Evolutionary conservation across 35 echinoderm and acorn worm species (phyloP).

Genomic region (Ptychodera flava): DNA sequence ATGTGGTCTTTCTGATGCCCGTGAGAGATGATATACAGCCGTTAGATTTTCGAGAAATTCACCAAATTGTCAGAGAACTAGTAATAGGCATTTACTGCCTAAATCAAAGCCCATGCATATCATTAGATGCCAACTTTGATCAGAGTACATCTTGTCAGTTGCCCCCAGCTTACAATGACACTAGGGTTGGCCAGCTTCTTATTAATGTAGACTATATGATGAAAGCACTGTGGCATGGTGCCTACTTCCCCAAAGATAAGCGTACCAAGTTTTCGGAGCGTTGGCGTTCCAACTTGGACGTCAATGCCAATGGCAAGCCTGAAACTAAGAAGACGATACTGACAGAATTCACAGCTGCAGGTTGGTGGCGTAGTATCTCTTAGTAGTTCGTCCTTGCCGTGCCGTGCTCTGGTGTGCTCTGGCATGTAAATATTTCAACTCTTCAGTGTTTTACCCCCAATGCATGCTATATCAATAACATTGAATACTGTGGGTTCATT

Average conservation of each 20-base stretch:
- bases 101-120: slow-evolving; percentile 68
- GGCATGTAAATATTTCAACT: no score
- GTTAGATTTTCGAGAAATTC: slow-evolving; percentile 83
- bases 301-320: slow-evolving; percentile 62
- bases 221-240: slow-evolving; percentile 89
- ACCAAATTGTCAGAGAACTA: slow-evolving; percentile 82
- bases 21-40: slow-evolving; percentile 38
- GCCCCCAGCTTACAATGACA: slow-evolving; percentile 88
- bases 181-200: slow-evolving; percentile 61
- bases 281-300: slow-evolving; percentile 90
- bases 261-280: slow-evolving; percentile 79
- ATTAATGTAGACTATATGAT: slow-evolving; percentile 96
- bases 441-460: no score
- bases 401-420: neutral
- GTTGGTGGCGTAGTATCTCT: slow-evolving; percentile 15
- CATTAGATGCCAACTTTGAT: slow-evolving; percentile 76
- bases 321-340: slow-evolving; percentile 87
- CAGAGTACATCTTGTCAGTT: slow-evolving; percentile 71
- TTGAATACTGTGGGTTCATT: no score
- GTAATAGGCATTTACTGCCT: slow-evolving; percentile 87
- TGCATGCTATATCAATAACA: no score
- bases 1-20: slow-evolving; percentile 68
- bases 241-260: slow-evolving; percentile 88
- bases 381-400: neutral
- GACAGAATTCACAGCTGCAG: slow-evolving; percentile 81